Base-by-base conservation (phyloP, 1,140 invertebrate genomes). In the Teleopsis dalmanni region DNA sequence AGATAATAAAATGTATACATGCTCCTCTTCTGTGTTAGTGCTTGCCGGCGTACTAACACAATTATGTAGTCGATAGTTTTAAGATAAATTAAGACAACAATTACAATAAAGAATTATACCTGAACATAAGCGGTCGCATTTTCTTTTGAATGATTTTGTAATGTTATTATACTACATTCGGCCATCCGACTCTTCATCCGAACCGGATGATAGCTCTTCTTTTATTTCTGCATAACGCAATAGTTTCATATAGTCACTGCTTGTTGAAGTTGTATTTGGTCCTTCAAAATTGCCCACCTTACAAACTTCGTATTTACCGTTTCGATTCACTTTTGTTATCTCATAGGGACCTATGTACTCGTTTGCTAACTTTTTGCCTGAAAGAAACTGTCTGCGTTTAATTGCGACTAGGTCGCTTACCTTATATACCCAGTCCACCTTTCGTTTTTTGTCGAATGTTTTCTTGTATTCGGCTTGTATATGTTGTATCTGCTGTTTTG, bases 181-280 rank as follows among this genome's bases (percentile, higher is more conserved):
- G 34, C 34, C 34, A 35, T 35, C 34, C 34, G 14, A 18, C 3
- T 35, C 8, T 7, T 35, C 34, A n/a, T 35, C 34, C 18, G 34
- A 16, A 3, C 8, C 34, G 18, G 34, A 35, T 35, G 34, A 35
- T 1, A 35, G n/a, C 18, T 16, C 9, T 16, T n/a, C n/a, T 16
- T n/a, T 18, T 8, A 7, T 2, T 7, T n/a, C 34, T 8, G 14
- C 34, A 35, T 8, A 16, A 8, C 18, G 14, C 34, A n/a, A 35
- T 35, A 4, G 34, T 14, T 35, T 35, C 8, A 35, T 35, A 35
- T 13, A 35, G n/a, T 35, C 34, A 6, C n/a, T 16, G 3, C 34
- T 7, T 6, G 3, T 35, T 2, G 34, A 7, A 7, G 34, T 65
- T 35, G 14, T 35, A 14, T 35, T 35, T 6, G 34, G 34, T 11